phyloP scores from a whole-genome alignment of 2,888 invertebrate genomes.

The Diarsia mendica region DNA sequence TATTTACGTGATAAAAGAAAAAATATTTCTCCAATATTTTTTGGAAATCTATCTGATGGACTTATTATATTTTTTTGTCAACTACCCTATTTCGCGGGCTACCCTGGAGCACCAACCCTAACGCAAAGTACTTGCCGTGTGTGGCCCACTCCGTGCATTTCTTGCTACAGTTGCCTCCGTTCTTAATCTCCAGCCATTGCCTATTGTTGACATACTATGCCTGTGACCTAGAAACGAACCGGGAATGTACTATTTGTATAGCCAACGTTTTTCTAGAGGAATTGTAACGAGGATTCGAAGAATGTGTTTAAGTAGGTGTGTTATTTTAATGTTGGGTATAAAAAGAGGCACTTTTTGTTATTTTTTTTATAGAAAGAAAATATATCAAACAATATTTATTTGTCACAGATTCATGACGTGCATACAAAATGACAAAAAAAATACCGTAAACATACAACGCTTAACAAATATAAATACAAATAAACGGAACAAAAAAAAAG shows the following conservation, averaged over 20 bases:
- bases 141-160: conserved; percentile 52
- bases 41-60: too few species aligned
- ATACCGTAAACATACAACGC: too few species aligned
- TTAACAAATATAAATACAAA: too few species aligned
- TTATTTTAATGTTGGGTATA: not conserved
- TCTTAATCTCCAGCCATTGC: conserved; percentile 77
- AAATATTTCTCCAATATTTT: too few species aligned
- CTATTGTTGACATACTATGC: conserved; percentile 78
- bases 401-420: too few species aligned
- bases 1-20: too few species aligned
- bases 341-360: not conserved
- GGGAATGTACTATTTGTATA: conserved; percentile 51
- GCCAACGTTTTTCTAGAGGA: conserved; percentile 44
- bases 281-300: conserved; percentile 44
- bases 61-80: too few species aligned
- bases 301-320: conserved; percentile 27
- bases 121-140: conserved; percentile 40
- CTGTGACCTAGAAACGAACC: conserved; percentile 79
- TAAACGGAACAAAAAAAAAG: too few species aligned
- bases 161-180: conserved; percentile 67
- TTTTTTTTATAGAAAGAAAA: not conserved
- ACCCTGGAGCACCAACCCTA: not conserved
- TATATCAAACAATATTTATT: too few species aligned
- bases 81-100: too few species aligned
- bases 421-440: too few species aligned